Percentiles rank a stretch among this genome's conserved stretches.
These are phyloP conservation scores for Antigone vipio DNA, from an alignment of 2,113 vertebrate genomes.

Conservation along the genomic window DNA sequence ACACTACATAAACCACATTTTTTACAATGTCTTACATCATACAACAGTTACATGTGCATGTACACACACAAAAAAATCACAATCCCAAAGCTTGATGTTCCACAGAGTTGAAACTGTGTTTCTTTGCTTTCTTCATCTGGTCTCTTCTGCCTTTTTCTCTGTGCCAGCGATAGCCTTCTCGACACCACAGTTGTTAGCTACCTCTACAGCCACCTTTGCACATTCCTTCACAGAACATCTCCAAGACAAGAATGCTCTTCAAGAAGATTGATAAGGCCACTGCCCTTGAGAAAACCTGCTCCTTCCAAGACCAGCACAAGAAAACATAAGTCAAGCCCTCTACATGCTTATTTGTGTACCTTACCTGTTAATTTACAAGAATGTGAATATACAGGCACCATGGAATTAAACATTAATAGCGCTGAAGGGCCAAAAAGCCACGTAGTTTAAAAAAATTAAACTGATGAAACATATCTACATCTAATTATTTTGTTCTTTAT, in stretches of 20 bases:
- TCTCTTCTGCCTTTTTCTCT: background rate
- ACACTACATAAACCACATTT: background rate
- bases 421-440: background rate
- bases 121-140: background rate
- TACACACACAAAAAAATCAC: background rate
- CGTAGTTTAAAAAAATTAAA: background rate
- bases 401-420: background rate
- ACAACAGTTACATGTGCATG: background rate
- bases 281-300: background rate
- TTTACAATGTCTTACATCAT: fast-evolving
- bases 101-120: background rate
- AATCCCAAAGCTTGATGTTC: background rate
- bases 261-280: fast-evolving
- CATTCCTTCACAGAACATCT: background rate
- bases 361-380: background rate
- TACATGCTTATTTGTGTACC: background rate
- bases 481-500: background rate
- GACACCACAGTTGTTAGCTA: background rate
- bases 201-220: background rate
- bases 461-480: background rate
- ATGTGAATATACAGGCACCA: background rate
- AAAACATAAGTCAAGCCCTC: background rate
- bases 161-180: background rate
- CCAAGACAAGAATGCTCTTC: background rate
- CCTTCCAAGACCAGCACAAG: background rate